Evolutionary conservation across 1,140 invertebrate species (phyloP).

Genomic region (Rhyacophila brunnea): DNA sequence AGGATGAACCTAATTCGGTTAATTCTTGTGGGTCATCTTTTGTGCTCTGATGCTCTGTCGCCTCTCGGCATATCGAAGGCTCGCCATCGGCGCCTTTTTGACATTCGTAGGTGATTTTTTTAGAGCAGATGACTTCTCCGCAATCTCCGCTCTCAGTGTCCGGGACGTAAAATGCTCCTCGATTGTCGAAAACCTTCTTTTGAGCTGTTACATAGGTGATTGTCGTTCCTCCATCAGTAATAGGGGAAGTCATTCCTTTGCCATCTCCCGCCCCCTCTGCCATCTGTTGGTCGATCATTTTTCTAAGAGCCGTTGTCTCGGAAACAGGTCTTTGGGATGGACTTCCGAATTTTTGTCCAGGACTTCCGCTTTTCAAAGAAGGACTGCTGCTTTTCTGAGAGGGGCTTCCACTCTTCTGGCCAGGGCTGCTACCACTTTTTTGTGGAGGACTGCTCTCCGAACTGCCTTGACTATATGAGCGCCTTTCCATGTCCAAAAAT

Average conservation of each 20-base stretch:
- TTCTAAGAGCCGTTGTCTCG: slow-evolving; percentile 49
- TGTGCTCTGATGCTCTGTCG: not conserved
- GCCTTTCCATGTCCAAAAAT: slow-evolving; percentile 53
- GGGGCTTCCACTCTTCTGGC: slow-evolving; percentile 49
- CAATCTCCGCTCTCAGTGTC: slow-evolving; percentile 30
- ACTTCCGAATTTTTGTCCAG: slow-evolving; percentile 53
- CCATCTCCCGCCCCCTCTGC: slow-evolving; percentile 46
- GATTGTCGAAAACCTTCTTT: slow-evolving; percentile 51
- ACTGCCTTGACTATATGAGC: slow-evolving; percentile 50
- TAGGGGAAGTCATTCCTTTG: slow-evolving; percentile 28
- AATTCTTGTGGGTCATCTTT: not conserved
- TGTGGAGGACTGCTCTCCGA: slow-evolving; percentile 53
- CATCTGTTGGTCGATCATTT: slow-evolving; percentile 52
- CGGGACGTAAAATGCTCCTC: slow-evolving; percentile 51
- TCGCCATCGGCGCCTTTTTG: slow-evolving; percentile 33
- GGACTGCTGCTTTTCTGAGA: slow-evolving; percentile 51
- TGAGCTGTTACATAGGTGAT: slow-evolving; percentile 47
- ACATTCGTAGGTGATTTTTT: slow-evolving; percentile 36
- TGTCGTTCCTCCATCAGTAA: slow-evolving; percentile 23
- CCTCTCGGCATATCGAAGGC: not conserved
- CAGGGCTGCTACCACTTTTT: slow-evolving; percentile 51
- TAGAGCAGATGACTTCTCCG: slow-evolving; percentile 36
- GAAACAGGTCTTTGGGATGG: slow-evolving; percentile 50
- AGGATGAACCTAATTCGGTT: slow-evolving; percentile 23
- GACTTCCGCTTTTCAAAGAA: slow-evolving; percentile 51